Base-by-base conservation (phyloP, 2,113 vertebrate species). In the Chloebia gouldiae region DNA sequence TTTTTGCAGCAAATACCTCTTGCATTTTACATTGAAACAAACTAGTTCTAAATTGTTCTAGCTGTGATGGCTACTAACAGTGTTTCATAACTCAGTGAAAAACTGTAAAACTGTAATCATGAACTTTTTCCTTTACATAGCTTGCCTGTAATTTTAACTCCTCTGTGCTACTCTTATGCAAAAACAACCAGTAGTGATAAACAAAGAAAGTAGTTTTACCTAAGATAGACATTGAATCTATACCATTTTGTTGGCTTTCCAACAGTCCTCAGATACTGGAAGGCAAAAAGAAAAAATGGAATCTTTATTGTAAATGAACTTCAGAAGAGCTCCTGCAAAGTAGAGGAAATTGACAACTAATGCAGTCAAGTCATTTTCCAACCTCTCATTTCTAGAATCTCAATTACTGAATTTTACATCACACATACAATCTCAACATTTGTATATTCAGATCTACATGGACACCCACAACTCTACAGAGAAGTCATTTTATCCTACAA, bases 11-110 rank as follows among this genome's bases (percentile, higher is more conserved):
- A 86, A 56, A 86, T n/a, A 79, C 28, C 21, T 81, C 7, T 66
- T 95, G 79, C 31, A 84, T 91, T 97, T 96, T 88, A 90, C 90
- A 84, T 60, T 73, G 51, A 93, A 93, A 65, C 18, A 85, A 90
- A 64, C 45, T 49, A 12, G 1, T 82, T 88, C 93, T 31, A 35
- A 95, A 82, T 71, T 75, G 39, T 49, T 90, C 71, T 94, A 72
- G 59, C 56, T 89, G 42, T 81, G 20, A 61, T 60, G 37, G 28
- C 45, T 96, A 79, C 81, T 85, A 90, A 39, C 40, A 65, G 44
- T 35, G 84, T 71, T 83, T 97, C 49, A 33, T 86, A 88, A 93
- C 73, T 93, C 89, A 63, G 63, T 63, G 72, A 83, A 94, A 94
- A 81, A 76, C 54, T 78, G 45, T 59, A 73, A 78, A 40, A 76